Conservation (phyloP, 2,888 invertebrate species). For the Exephanes ischioxanthus region DNA sequence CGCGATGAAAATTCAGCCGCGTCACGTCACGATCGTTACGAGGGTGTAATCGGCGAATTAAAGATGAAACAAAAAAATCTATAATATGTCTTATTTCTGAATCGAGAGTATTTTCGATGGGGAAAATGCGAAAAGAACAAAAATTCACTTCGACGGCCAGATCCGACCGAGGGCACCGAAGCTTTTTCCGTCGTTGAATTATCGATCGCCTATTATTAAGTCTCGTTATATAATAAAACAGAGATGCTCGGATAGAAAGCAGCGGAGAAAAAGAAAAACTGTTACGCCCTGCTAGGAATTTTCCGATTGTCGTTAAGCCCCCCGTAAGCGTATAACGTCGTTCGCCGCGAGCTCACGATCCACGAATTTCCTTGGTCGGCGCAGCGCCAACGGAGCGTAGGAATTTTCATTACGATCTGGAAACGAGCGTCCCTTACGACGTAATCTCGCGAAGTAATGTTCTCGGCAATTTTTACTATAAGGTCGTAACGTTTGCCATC, state of each 20-base stretch:
- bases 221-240: slow-evolving; percentile 61
- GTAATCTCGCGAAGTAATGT: slow-evolving; percentile 70
- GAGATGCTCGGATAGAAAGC: slow-evolving; percentile 26
- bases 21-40: slow-evolving; percentile 18
- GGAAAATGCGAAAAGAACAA: neutral
- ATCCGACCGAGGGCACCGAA: neutral
- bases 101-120: neutral
- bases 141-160: neutral
- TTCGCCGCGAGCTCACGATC: slow-evolving; percentile 58
- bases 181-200: neutral
- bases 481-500: slow-evolving; percentile 61
- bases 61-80: neutral
- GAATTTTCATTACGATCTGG: slow-evolving; percentile 71
- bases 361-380: slow-evolving; percentile 65
- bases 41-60: slow-evolving; percentile 12
- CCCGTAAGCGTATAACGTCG: slow-evolving; percentile 30
- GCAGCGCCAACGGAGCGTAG: slow-evolving; percentile 44
- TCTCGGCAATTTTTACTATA: slow-evolving; percentile 68
- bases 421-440: slow-evolving; percentile 70
- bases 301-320: slow-evolving; percentile 62
- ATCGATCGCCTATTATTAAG: slow-evolving; percentile 28
- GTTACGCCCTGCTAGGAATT: slow-evolving; percentile 54
- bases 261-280: slow-evolving; percentile 47
- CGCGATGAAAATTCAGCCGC: slow-evolving; percentile 45
- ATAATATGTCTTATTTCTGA: neutral